Conservation (phyloP, 2,888 invertebrate genomes). For the Agriopis aurantiaria region DNA sequence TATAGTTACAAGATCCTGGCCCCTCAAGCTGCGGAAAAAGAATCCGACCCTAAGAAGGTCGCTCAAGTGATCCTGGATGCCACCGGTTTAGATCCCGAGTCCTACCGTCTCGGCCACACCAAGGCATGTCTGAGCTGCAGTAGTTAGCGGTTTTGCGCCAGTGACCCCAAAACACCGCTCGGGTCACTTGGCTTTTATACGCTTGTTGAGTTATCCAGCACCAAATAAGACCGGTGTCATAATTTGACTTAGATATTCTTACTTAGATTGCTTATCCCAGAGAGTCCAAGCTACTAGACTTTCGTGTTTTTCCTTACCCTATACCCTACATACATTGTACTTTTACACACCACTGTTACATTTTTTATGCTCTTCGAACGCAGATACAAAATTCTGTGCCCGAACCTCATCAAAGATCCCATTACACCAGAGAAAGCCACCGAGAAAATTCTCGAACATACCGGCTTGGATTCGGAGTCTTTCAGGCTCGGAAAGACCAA, state of each 20-base stretch:
- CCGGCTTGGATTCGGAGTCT: conserved; percentile 96
- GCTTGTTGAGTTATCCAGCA: conserved; percentile 68
- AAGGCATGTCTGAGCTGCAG: conserved; percentile 92
- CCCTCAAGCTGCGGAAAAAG: conserved; percentile 93
- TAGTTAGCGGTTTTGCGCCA: conserved; percentile 71
- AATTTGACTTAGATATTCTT: conserved; percentile 57
- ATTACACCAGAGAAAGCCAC: conserved; percentile 92
- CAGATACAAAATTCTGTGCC: conserved; percentile 99
- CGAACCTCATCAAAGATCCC: conserved; percentile 92
- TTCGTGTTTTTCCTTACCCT: conserved; percentile 62
- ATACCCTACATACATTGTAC: conserved; percentile 42
- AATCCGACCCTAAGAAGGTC: conserved; percentile 92
- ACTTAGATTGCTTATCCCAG: conserved; percentile 61
- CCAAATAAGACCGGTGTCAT: conserved; percentile 72
- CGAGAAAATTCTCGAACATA: conserved; percentile 92
- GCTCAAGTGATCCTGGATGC: conserved; percentile 93
- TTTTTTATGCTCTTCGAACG: conserved; percentile 83
- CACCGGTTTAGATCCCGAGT: conserved; percentile 94
- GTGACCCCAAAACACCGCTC: conserved; percentile 61
- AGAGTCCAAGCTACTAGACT: conserved; percentile 77
- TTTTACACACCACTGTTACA: conserved; percentile 62
- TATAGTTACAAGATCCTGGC: conserved; percentile 99
- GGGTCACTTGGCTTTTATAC: conserved; percentile 63
- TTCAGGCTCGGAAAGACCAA: conserved; percentile 98
- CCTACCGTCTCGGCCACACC: conserved; percentile 98